Conservation (phyloP, 2,113 vertebrate genomes). For the Salvator merianae region DNA sequence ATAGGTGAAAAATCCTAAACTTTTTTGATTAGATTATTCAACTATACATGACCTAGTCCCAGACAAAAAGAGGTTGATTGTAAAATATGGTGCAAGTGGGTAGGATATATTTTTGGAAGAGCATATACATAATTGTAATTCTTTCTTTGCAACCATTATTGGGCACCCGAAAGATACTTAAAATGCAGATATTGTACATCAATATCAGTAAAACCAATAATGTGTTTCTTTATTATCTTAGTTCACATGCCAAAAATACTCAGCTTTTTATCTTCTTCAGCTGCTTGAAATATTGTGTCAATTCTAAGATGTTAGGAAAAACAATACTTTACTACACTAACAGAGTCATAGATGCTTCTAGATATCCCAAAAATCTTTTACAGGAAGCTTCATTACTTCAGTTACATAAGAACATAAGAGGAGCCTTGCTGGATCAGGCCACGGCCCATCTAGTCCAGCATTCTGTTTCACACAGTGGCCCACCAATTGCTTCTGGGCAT, state of each 20-base stretch:
- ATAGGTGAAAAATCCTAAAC: background rate
- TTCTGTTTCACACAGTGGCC: too few relatives aligned
- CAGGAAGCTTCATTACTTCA: background rate
- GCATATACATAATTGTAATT: background rate
- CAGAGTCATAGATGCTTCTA: background rate
- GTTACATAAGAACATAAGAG: too few relatives aligned
- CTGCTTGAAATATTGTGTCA: constrained; percentile 2
- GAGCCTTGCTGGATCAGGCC: too few relatives aligned
- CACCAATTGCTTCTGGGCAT: too few relatives aligned
- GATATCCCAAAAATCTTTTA: background rate
- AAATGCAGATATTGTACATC: background rate
- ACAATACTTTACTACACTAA: background rate
- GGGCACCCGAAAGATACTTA: background rate
- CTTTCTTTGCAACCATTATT: background rate
- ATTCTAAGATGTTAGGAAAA: constrained; percentile 14
- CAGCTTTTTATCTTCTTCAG: constrained; percentile 5
- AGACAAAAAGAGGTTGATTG: background rate
- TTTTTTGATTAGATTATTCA: background rate
- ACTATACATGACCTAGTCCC: background rate
- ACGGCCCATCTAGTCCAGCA: too few relatives aligned
- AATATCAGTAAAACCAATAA: background rate
- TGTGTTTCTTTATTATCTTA: constrained; percentile 7
- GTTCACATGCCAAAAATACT: constrained; percentile 9
- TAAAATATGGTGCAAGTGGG: background rate
- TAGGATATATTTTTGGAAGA: background rate